These are phyloP conservation scores for Lota lota DNA, from an alignment of 2,113 vertebrate genomes.

Conservation along the genomic window DNA sequence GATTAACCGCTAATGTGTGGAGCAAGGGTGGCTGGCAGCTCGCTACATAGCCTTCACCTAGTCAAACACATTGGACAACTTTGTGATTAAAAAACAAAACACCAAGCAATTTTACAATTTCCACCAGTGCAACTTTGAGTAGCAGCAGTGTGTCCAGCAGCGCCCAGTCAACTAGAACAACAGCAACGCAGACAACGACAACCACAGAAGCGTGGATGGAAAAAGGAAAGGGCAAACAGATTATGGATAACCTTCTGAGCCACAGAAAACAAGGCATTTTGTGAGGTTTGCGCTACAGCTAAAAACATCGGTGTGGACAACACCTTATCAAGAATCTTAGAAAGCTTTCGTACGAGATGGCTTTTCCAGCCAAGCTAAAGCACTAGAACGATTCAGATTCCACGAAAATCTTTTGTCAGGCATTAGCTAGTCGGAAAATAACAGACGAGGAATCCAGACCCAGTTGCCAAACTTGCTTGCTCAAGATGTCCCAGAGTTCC, in stretches of 20 bases:
- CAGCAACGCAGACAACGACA: neutral
- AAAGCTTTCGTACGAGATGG: constrained; percentile 1
- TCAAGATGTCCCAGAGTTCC: neutral
- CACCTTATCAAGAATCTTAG: constrained; percentile 4
- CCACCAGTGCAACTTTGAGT: neutral
- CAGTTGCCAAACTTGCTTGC: neutral
- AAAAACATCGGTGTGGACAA: neutral
- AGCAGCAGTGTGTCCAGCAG: neutral
- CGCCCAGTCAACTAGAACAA: neutral
- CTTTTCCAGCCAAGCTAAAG: constrained; percentile 8
- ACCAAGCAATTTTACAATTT: neutral
- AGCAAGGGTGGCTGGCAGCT: too few relatives aligned
- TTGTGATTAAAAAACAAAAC: neutral
- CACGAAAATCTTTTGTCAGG: neutral
- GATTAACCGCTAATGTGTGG: too few relatives aligned
- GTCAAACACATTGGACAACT: neutral
- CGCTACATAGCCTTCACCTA: too few relatives aligned
- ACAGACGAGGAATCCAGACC: neutral
- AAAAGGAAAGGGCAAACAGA: neutral
- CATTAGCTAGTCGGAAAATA: neutral
- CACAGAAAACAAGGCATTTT: constrained; percentile 8
- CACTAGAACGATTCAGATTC: constrained; percentile 3
- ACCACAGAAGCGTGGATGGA: neutral
- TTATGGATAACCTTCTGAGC: neutral
- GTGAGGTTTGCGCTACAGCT: constrained; percentile 11